These are phyloP conservation scores for Cotesia vestalis DNA, from an alignment of 1,140 invertebrate genomes.

Conservation along the genomic window DNA sequence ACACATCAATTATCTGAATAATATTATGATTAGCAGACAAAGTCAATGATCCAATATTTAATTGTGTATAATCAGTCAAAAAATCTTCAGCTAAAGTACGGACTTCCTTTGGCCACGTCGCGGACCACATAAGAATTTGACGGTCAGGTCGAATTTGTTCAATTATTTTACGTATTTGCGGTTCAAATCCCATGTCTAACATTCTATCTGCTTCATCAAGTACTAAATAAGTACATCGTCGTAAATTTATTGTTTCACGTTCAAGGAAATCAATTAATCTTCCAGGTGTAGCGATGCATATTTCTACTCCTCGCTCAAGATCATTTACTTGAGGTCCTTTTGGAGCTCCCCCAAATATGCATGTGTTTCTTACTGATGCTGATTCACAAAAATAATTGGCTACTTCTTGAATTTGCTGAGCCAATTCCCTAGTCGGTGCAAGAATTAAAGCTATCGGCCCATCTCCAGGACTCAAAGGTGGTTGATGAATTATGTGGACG, in stretches of 20 bases:
- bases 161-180: conserved; percentile 97
- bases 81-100: conserved; percentile 93
- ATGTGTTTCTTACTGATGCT: conserved; percentile 88
- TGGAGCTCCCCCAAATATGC: conserved; percentile 96
- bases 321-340: conserved; percentile 90
- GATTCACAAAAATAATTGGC: conserved; percentile 88
- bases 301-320: conserved; percentile 87
- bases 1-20: conserved; percentile 93
- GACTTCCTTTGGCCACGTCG: conserved; percentile 99
- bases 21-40: conserved; percentile 99
- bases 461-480: conserved; percentile 80
- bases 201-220: conserved; percentile 98
- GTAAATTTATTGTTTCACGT: conserved; percentile 86
- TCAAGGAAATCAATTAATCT: conserved; percentile 97
- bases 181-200: conserved; percentile 99
- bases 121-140: conserved; percentile 98
- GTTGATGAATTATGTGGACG: conserved; percentile 93
- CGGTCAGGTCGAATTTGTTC: conserved; percentile 95
- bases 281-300: conserved; percentile 96
- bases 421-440: conserved; percentile 94
- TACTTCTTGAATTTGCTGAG: conserved; percentile 96
- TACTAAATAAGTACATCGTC: conserved; percentile 92
- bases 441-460: conserved; percentile 92
- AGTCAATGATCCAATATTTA: conserved; percentile 94
- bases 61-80: conserved; percentile 86